Evolutionary conservation across 2,113 vertebrate species (phyloP).

Genomic region (Boleophthalmus pectinirostris): DNA sequence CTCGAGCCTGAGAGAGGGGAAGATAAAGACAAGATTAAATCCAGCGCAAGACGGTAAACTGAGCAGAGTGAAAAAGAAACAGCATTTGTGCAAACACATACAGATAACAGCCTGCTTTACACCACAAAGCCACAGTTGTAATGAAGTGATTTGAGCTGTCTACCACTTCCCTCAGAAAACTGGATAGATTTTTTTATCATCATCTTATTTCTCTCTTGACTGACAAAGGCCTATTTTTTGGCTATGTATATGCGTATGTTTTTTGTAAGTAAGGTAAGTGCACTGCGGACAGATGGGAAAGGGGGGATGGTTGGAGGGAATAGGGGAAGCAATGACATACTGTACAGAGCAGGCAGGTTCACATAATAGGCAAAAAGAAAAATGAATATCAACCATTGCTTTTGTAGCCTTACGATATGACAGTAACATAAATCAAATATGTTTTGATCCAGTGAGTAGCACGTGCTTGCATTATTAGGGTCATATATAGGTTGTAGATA

Average conservation of each 20-base stretch:
- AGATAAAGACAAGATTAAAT: slow-evolving; percentile 33
- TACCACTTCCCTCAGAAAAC: slow-evolving; percentile 19
- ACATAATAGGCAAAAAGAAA: slow-evolving; percentile 73
- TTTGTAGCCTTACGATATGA: slow-evolving; percentile 83
- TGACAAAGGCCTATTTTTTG: slow-evolving; percentile 10
- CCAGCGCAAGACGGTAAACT: slow-evolving; percentile 33
- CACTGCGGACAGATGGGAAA: slow-evolving; percentile 51
- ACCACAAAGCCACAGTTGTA: slow-evolving; percentile 29
- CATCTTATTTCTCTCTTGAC: slow-evolving; percentile 10
- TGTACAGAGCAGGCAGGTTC: slow-evolving; percentile 76
- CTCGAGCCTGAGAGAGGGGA: slow-evolving; percentile 88
- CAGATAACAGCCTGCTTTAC: slow-evolving; percentile 29
- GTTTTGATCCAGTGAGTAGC: neutral
- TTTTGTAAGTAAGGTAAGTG: slow-evolving; percentile 46
- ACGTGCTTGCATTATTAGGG: neutral
- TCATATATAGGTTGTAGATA: neutral
- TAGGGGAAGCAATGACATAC: slow-evolving; percentile 62
- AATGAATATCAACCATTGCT: slow-evolving; percentile 78
- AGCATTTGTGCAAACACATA: slow-evolving; percentile 31
- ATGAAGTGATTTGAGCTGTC: slow-evolving; percentile 24
- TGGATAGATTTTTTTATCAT: neutral
- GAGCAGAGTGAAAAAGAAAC: slow-evolving; percentile 26
- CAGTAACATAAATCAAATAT: neutral
- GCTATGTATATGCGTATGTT: slow-evolving; percentile 3
- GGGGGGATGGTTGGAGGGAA: slow-evolving; percentile 50